Conservation (phyloP, 2,113 vertebrate species). For the Cynoglossus semilaevis region DNA sequence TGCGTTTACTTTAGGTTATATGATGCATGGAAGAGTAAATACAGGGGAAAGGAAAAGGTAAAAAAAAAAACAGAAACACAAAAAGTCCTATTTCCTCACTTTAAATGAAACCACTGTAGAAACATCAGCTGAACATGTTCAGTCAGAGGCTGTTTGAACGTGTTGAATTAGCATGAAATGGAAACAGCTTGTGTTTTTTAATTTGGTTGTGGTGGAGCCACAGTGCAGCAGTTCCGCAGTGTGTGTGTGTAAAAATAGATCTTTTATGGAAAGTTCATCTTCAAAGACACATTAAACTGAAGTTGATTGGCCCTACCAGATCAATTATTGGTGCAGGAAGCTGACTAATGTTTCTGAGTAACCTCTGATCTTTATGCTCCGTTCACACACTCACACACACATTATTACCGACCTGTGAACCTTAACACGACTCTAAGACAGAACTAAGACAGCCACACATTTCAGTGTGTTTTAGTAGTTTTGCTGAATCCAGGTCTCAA, state of each 20-base stretch:
- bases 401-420: background rate
- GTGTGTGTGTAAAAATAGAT: constrained; percentile 1
- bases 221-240: background rate
- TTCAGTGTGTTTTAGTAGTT: too few relatives aligned
- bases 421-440: too few relatives aligned
- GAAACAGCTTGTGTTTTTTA: background rate
- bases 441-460: too few relatives aligned
- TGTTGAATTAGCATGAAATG: too few relatives aligned
- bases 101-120: too few relatives aligned
- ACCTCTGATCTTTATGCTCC: background rate
- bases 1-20: background rate
- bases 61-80: too few relatives aligned
- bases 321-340: background rate
- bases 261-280: background rate
- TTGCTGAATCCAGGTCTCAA: too few relatives aligned
- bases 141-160: too few relatives aligned
- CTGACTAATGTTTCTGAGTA: background rate
- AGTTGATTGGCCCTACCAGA: background rate
- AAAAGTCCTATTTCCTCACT: too few relatives aligned
- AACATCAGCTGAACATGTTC: too few relatives aligned
- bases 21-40: too few relatives aligned
- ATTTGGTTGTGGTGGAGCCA: background rate
- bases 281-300: background rate
- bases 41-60: too few relatives aligned
- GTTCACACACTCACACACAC: background rate